phyloP scores from a whole-genome alignment of 1,140 invertebrate genomes.

The Ladona fulva region DNA sequence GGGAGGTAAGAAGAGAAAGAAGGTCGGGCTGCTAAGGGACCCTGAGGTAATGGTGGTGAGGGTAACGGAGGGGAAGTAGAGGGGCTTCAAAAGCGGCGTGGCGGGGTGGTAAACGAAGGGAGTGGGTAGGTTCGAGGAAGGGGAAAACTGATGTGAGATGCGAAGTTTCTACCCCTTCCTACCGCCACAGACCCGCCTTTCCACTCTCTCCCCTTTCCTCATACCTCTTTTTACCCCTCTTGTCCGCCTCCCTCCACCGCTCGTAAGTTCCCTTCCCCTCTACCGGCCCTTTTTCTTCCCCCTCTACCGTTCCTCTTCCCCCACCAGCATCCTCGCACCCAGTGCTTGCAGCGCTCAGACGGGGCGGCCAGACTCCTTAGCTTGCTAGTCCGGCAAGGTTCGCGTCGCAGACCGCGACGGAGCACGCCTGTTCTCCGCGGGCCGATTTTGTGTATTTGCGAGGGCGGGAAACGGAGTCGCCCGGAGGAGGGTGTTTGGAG shows the following conservation, averaged over 20 bases:
- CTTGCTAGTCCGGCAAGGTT: constrained; percentile 2
- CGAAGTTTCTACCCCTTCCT: too few species aligned
- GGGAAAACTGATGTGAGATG: too few species aligned
- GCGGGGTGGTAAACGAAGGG: too few species aligned
- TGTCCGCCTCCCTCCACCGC: not conserved
- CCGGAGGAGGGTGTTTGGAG: too few species aligned
- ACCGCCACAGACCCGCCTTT: not conserved
- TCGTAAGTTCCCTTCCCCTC: not conserved
- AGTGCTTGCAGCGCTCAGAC: constrained; percentile 6
- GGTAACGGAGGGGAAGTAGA: not conserved
- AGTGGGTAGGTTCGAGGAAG: too few species aligned
- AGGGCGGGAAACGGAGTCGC: not conserved
- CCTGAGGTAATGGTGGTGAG: not conserved
- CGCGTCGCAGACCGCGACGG: not conserved
- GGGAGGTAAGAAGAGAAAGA: not conserved
- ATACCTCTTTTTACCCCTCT: not conserved
- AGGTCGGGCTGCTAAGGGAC: not conserved
- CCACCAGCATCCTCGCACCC: not conserved
- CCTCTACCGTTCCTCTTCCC: not conserved
- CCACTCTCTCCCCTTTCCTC: not conserved
- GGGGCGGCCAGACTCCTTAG: not conserved
- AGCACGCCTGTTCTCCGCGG: not conserved
- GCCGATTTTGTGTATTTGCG: not conserved
- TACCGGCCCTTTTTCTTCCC: not conserved
- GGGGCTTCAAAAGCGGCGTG: not conserved